Base-by-base conservation (phyloP, 37 sponge, comb jelly and placozoan genomes). In the Crambe crambe region DNA sequence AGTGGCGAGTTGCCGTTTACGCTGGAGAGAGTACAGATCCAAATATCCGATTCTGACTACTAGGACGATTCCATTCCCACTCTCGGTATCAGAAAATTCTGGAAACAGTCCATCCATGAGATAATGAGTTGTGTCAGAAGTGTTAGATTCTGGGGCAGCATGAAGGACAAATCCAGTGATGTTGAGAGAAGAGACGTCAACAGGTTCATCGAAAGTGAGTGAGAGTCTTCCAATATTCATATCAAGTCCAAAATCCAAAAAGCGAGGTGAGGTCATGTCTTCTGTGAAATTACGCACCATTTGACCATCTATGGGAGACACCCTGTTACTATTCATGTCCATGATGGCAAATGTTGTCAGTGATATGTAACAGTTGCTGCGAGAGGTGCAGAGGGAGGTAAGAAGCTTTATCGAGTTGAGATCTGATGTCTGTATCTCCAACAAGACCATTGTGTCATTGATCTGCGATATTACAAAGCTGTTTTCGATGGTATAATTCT, bases 261-360 rank as follows among this genome's bases (percentile, higher is more conserved):
- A 56, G 29, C 26, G 39, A 22, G 97, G 97, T 2, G 61, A 66
- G 18, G 74, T 86, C 20, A 54, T 34, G 40, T 96, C 93, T 74
- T 59, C 72, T 42, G 97, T 85, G 60, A 93, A 86, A 39, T 79
- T 69, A 2, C 56, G 25, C 17, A 81, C 91, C 23, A 25, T 32
- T 2, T 38, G 12, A 17, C 85, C 73, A 27, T 78, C 42, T 6
- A 93, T 70, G 0, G 40, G 84, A 47, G 64, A 42, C 4, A 93
- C 79, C 26, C 34, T 60, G 75, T 96, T 96, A 34, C 42, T 31
- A 35, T 80, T 90, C 93, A 93, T 96, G 70, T 96, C 97, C 15
- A 36, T 42, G 59, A 96, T 62, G 21, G 91, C 70, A 6, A 42
- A 42, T 6, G 58, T 22, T 2, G 86, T 27, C 36, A 90, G 26